Evolutionary conservation across 2,797 vertebrate species (phyloP), one percentile per base, ranked within the genome.

Genomic region (Epinephelus coioides): DNA sequence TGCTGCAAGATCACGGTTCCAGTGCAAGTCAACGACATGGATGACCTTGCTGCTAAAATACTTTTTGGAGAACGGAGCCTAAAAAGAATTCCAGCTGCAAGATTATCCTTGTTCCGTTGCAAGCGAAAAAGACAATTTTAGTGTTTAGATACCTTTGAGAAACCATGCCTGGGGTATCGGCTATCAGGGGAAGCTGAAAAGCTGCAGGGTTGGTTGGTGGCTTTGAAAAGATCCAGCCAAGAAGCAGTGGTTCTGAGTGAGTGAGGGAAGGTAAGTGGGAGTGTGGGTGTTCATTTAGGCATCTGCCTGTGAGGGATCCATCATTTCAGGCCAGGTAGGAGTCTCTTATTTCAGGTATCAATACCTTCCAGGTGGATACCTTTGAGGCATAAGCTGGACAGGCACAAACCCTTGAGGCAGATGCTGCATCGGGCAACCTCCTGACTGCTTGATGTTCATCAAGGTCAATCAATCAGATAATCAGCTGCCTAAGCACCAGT

Each of bases 351-450:
- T 84, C 53, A 78, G 86, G 89, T 43, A 91, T 89, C 73, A 71
- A 77, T 83, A 83, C 84, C 81, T 82, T 89, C 85, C 85, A 81
- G 76, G 82, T 89, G 84, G 86, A 90, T 71, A 83, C 84, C 83
- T 75, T 82, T 60, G 78, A 91, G 91, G 88, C 85, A 87, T 78
- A 76, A 79, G 75, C 90, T 90, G 85, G 86, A 88, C 66, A 91
- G 91, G 91, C 89, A 94, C 91, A 84, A 84, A 86, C 82, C 79
- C 81, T 89, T 49, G 46, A 90, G 85, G 89, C 87, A 86, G 87
- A 87, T 76, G 85, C 81, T 66, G 77, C 83, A 56, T 73, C 60
- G 43, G 81, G 76, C 77, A 87, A 87, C 85, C 34, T 87, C 86
- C 87, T 69, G 72, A 87, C 88, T 79, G 84, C 89, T 85, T 80